Percentiles rank a stretch among this genome's conserved stretches.
Evolutionary conservation across 2,113 vertebrate species (phyloP).

Genomic region (Boleophthalmus pectinirostris): DNA sequence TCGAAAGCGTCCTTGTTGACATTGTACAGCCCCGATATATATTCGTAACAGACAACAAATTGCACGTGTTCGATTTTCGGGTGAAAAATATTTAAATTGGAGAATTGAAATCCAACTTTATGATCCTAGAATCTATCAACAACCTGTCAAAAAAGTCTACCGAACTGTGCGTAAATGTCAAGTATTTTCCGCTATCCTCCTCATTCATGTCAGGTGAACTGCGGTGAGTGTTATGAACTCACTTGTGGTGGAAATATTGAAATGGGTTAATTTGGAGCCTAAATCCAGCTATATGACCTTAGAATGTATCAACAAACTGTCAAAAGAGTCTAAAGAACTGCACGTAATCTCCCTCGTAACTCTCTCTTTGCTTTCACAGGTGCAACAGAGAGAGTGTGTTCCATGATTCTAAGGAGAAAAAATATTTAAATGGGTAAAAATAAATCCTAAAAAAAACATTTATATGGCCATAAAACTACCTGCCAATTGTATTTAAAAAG

Average conservation of each 20-base stretch:
- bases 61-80: neutral
- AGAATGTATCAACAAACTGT: neutral
- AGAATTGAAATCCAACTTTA: neutral
- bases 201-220: too few species aligned
- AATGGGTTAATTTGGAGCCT: neutral
- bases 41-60: neutral
- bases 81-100: neutral
- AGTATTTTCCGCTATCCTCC: too few species aligned
- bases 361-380: too few species aligned
- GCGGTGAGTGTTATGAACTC: too few species aligned
- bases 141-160: neutral
- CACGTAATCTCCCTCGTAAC: neutral
- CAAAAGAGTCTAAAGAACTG: neutral
- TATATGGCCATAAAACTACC: too few species aligned
- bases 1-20: neutral
- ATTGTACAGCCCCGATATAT: neutral
- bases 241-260: neutral
- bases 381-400: too few species aligned
- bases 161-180: neutral
- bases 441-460: too few species aligned
- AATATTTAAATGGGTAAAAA: too few species aligned
- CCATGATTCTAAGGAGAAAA: too few species aligned
- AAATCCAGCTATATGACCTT: neutral
- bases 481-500: too few species aligned
- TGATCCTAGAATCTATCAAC: neutral